Percentiles rank a stretch among this genome's conserved stretches.
phyloP scores from a whole-genome alignment of 2,113 vertebrate species.

The Fukomys damarensis region DNA sequence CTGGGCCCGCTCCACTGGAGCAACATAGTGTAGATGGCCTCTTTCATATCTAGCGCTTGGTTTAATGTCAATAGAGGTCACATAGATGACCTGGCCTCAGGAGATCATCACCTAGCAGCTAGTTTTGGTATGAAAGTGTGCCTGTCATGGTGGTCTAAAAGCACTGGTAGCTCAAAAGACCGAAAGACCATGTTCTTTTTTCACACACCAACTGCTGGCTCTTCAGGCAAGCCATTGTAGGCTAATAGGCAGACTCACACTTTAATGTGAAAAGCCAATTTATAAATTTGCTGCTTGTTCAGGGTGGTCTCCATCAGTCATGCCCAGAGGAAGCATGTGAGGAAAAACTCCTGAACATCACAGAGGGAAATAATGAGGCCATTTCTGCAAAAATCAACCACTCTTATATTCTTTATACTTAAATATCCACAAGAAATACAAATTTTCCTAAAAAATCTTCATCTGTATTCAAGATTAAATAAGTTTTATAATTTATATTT shows the following conservation, averaged over 20 bases:
- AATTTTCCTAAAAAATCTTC: not conserved
- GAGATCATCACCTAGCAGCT: not conserved
- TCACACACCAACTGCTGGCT: too few species aligned
- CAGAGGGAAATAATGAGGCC: not conserved
- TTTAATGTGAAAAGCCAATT: too few species aligned
- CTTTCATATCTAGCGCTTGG: not conserved
- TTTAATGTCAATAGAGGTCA: not conserved
- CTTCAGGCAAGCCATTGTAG: too few species aligned
- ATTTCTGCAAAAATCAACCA: not conserved
- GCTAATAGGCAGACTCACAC: too few species aligned
- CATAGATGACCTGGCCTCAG: not conserved
- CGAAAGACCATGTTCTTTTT: not conserved
- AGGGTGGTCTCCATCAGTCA: not conserved
- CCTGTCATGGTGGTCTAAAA: not conserved
- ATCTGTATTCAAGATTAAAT: slow-evolving; percentile 28
- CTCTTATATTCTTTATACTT: not conserved
- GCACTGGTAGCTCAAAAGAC: not conserved
- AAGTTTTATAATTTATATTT: not conserved
- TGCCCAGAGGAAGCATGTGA: not conserved
- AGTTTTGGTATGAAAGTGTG: not conserved
- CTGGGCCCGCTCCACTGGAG: not conserved
- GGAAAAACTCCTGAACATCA: not conserved
- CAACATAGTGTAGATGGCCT: not conserved
- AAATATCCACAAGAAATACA: not conserved
- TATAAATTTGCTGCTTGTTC: too few species aligned